These are phyloP conservation scores for Hycleus phaleratus DNA, from an alignment of 1,140 invertebrate genomes.

Conservation along the genomic window DNA sequence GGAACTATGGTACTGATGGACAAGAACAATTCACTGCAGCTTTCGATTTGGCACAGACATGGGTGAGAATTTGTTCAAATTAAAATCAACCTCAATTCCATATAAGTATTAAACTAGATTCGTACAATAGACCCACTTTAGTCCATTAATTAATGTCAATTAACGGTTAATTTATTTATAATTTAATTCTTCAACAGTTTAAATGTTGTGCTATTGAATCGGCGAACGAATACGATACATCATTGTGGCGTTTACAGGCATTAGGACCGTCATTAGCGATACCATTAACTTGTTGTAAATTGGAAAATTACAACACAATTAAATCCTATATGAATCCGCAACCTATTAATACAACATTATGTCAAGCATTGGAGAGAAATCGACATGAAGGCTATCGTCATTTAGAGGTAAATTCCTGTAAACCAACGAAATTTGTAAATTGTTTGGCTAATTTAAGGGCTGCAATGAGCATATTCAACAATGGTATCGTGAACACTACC, in stretches of 20 bases:
- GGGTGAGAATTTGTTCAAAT: conserved; percentile 40
- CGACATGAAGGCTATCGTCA: conserved; percentile 55
- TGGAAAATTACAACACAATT: conserved; percentile 51
- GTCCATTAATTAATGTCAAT: neutral
- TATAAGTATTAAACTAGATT: neutral
- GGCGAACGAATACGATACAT: conserved; percentile 73
- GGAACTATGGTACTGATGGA: conserved; percentile 66
- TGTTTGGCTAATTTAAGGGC: conserved; percentile 46
- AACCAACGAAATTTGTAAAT: conserved; percentile 8
- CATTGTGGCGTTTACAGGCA: conserved; percentile 68
- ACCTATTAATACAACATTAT: conserved; percentile 60
- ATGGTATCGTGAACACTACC: conserved; percentile 70
- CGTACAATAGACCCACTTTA: no score
- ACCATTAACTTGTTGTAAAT: conserved; percentile 69
- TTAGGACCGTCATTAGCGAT: conserved; percentile 63
- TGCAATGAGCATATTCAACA: conserved; percentile 62
- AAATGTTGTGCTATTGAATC: conserved; percentile 76
- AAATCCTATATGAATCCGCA: conserved; percentile 67
- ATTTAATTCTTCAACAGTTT: conserved; percentile 48
- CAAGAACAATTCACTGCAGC: conserved; percentile 69
- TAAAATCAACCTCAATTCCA: neutral
- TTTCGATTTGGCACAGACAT: conserved; percentile 64
- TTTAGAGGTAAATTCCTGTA: conserved; percentile 42
- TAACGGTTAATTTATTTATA: neutral
- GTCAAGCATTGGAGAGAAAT: conserved; percentile 57